Conservation (phyloP, 2,113 vertebrate genomes). For the Phyllostomus discolor region DNA sequence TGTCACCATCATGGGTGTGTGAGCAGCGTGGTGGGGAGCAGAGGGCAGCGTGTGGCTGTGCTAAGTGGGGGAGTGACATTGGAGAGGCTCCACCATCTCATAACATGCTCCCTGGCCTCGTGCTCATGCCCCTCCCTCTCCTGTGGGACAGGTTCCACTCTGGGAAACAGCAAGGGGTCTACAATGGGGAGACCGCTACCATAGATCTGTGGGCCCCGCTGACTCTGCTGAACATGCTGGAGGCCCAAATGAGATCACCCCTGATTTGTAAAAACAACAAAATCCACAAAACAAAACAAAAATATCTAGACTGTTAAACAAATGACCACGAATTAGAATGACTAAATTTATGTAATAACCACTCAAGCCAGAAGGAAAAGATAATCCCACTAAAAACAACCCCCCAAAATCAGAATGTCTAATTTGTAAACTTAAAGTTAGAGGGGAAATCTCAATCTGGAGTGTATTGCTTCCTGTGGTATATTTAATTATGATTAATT, state of each 20-base stretch:
- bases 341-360: neutral
- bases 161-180: neutral
- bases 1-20: neutral
- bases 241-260: neutral
- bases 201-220: neutral
- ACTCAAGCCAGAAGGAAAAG: neutral
- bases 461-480: neutral
- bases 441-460: neutral
- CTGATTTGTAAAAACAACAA: neutral
- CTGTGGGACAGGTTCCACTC: neutral
- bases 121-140: neutral
- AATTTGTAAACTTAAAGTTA: neutral
- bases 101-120: rapidly evolving
- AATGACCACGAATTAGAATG: neutral
- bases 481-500: slow-evolving; percentile 38
- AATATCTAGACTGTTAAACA: neutral
- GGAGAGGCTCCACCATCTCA: rapidly evolving
- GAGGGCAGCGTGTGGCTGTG: neutral
- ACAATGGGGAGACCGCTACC: neutral
- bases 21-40: neutral
- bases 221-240: neutral
- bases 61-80: neutral
- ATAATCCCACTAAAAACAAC: neutral
- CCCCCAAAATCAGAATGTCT: neutral
- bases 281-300: neutral